A percentile compares a stretch with the other conserved stretches of the same genome.
Evolutionary conservation across 2,797 vertebrate species (phyloP).

Genomic region (Sebastes steindachneri): DNA sequence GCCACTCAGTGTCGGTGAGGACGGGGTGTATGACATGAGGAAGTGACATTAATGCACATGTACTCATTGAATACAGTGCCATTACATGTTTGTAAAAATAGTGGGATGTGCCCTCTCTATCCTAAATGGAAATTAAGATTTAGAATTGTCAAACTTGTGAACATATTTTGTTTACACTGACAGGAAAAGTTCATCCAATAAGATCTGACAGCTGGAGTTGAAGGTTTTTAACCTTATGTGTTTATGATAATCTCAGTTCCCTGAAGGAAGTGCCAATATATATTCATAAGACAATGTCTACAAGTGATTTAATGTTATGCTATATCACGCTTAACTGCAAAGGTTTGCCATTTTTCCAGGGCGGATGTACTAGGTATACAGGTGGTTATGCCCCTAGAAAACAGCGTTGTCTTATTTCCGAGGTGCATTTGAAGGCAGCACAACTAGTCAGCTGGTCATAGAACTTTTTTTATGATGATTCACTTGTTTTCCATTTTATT

Average conservation of each 20-base stretch:
- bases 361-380: not conserved
- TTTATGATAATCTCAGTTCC: not conserved
- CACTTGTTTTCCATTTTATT: not conserved
- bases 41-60: not conserved
- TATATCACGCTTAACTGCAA: too few species aligned
- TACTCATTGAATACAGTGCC: not conserved
- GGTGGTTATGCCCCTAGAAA: not conserved
- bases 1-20: not conserved
- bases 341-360: not conserved
- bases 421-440: slow-evolving; percentile 44
- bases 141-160: too few species aligned
- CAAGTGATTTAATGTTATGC: not conserved
- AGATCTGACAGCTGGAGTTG: not conserved
- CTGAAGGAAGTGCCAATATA: not conserved
- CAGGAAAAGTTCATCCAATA: not conserved
- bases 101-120: not conserved
- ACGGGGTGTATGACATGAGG: too few species aligned
- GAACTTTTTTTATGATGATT: not conserved
- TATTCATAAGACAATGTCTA: not conserved
- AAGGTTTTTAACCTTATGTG: not conserved
- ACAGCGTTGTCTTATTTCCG: slow-evolving; percentile 1
- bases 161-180: not conserved
- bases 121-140: not conserved
- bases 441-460: not conserved
- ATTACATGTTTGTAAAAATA: not conserved